phyloP scores from a whole-genome alignment of 2,888 invertebrate genomes.

The Hypsopygia costalis region DNA sequence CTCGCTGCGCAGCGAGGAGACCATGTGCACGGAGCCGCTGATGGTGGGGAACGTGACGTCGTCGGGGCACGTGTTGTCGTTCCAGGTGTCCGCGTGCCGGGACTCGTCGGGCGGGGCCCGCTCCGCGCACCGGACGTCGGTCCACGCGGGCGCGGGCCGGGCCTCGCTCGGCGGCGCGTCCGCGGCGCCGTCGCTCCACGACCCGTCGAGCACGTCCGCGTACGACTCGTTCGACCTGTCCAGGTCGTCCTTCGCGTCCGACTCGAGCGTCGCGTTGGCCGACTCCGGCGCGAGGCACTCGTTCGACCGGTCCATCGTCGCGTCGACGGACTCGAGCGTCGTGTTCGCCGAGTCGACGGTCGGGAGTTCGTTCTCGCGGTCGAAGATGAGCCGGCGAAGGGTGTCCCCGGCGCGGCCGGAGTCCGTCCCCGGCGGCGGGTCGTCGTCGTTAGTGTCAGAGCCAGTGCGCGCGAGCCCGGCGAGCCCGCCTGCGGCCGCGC shows the following conservation, averaged over 20 bases:
- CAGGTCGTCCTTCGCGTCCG: conserved; percentile 53
- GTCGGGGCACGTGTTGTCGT: conserved; percentile 88
- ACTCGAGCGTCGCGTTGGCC: conserved; percentile 55
- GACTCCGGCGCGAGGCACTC: conserved; percentile 65
- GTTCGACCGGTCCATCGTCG: conserved; percentile 53
- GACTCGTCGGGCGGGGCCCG: conserved; percentile 28
- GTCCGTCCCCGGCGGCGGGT: no score
- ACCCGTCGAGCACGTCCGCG: conserved; percentile 62
- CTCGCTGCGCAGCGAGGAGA: conserved; percentile 85
- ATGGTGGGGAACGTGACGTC: conserved; percentile 91
- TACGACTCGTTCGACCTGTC: conserved; percentile 74
- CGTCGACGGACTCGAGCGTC: conserved; percentile 30
- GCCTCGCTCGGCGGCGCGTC: conserved; percentile 19
- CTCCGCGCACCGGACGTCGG: conserved; percentile 43
- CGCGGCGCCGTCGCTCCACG: conserved; percentile 50
- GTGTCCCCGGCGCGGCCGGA: conserved; percentile 17
- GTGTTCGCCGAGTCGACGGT: conserved; percentile 32
- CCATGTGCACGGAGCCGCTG: conserved; percentile 86
- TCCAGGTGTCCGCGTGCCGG: conserved; percentile 85
- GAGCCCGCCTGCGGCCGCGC: conserved; percentile 72
- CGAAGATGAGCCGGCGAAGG: conserved; percentile 16
- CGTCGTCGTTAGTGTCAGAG: conserved; percentile 50
- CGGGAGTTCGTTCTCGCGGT: conserved; percentile 30
- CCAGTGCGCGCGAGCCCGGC: conserved; percentile 60
- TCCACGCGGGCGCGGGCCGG: conserved; percentile 44